Conservation (phyloP, 2,113 vertebrate species). For the Guaruba guarouba region DNA sequence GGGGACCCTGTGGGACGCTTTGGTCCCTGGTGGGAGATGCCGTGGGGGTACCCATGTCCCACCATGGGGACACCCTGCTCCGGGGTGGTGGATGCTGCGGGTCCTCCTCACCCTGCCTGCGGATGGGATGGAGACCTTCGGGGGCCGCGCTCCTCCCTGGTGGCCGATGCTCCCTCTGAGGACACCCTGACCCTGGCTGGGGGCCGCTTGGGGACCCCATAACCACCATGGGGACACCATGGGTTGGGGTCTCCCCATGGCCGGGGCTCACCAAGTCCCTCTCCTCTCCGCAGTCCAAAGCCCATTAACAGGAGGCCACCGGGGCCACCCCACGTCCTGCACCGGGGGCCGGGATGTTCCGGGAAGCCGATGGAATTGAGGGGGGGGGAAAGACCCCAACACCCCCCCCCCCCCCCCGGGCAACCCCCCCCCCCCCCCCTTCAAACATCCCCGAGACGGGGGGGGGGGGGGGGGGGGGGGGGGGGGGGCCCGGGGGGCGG, state of each 20-base stretch:
- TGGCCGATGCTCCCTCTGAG: not conserved
- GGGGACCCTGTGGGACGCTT: no score
- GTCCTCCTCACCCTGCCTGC: not conserved
- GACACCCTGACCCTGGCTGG: not conserved
- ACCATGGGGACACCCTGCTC: not conserved
- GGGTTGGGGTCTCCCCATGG: not conserved
- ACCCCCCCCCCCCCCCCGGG: no score
- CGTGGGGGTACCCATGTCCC: not conserved
- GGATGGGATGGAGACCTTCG: not conserved
- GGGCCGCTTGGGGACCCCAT: not conserved
- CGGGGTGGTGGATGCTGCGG: not conserved
- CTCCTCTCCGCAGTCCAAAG: conserved; percentile 71
- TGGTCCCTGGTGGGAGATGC: not conserved
- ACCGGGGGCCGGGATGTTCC: not conserved
- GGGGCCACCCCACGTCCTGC: not conserved
- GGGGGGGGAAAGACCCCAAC: no score
- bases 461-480: no score
- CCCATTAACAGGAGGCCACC: conserved; percentile 74
- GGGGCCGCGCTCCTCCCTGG: not conserved
- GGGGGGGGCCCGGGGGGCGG: no score
- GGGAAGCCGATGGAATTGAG: no score
- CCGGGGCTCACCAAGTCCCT: not conserved
- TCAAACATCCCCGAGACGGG: no score
- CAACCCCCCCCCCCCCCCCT: no score
- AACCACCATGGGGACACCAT: not conserved